These are phyloP conservation scores for Hoplodrina blanda DNA, from an alignment of 2,888 invertebrate genomes.

Conservation along the genomic window DNA sequence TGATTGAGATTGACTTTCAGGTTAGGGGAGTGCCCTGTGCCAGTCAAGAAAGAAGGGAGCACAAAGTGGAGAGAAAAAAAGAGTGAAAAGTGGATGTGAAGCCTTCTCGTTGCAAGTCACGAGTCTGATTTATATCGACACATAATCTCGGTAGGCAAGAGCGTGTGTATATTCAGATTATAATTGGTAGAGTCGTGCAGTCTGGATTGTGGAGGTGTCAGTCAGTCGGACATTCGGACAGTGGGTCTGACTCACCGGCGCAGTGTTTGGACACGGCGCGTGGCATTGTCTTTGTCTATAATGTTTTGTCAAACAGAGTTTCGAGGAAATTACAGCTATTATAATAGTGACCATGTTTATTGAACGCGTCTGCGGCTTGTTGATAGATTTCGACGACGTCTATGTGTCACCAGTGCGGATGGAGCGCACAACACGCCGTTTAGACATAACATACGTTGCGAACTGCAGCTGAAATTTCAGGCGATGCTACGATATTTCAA, in stretches of 20 bases:
- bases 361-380: slow-evolving; percentile 67
- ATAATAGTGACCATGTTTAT: slow-evolving; percentile 78
- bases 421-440: slow-evolving; percentile 28
- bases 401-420: slow-evolving; percentile 52
- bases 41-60: not conserved
- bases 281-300: slow-evolving; percentile 85
- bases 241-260: slow-evolving; percentile 76
- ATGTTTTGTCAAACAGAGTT: slow-evolving; percentile 85
- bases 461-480: slow-evolving; percentile 25
- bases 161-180: slow-evolving; percentile 11
- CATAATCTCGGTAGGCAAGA: not conserved
- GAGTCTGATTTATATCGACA: slow-evolving; percentile 1
- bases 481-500: slow-evolving; percentile 5
- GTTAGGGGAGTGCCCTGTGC: too few relatives aligned
- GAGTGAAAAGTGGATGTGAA: not conserved
- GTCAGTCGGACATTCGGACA: slow-evolving; percentile 35
- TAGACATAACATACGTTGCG: slow-evolving; percentile 59
- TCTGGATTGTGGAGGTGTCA: slow-evolving; percentile 46
- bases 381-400: slow-evolving; percentile 52
- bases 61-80: not conserved
- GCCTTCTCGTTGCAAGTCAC: not conserved
- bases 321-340: slow-evolving; percentile 79
- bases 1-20: not conserved
- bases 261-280: slow-evolving; percentile 85
- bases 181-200: slow-evolving; percentile 39